Conservation (phyloP, 2,888 invertebrate genomes). For the Dicycla oo region DNA sequence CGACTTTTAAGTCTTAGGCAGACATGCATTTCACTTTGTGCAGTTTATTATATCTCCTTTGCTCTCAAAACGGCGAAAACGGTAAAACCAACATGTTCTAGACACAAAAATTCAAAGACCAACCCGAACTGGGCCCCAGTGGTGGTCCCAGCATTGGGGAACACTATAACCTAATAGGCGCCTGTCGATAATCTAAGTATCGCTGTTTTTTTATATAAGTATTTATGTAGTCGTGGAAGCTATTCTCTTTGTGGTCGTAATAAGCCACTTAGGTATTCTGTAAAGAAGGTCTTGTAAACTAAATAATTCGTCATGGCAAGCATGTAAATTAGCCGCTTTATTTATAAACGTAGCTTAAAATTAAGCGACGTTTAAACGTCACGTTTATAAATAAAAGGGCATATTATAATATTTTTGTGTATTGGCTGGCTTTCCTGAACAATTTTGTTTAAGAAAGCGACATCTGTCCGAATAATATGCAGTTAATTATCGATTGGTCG, state of each 20-base stretch:
- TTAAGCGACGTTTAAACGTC: no score
- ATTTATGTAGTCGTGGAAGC: background rate
- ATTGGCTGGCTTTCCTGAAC: background rate
- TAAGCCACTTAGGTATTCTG: background rate
- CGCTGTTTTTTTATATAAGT: background rate
- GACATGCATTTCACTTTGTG: background rate
- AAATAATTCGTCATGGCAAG: background rate
- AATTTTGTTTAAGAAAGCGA: conserved; percentile 16
- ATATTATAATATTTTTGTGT: no score
- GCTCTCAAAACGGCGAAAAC: background rate
- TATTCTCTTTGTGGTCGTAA: background rate
- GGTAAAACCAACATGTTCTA: background rate
- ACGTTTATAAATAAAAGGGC: no score
- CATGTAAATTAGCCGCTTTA: background rate
- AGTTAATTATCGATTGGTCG: background rate
- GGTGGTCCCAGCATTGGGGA: background rate
- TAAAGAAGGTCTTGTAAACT: background rate
- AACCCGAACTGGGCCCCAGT: background rate
- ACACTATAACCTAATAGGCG: no score
- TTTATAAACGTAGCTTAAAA: background rate
- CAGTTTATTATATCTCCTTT: background rate
- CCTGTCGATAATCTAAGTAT: background rate
- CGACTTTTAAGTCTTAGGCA: background rate
- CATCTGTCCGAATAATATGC: conserved; percentile 15
- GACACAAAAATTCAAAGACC: background rate